A percentile compares a stretch with the other conserved stretches of the same genome.
Conservation (phyloP, 1,140 invertebrate species). For the Drosophila sucinea region DNA sequence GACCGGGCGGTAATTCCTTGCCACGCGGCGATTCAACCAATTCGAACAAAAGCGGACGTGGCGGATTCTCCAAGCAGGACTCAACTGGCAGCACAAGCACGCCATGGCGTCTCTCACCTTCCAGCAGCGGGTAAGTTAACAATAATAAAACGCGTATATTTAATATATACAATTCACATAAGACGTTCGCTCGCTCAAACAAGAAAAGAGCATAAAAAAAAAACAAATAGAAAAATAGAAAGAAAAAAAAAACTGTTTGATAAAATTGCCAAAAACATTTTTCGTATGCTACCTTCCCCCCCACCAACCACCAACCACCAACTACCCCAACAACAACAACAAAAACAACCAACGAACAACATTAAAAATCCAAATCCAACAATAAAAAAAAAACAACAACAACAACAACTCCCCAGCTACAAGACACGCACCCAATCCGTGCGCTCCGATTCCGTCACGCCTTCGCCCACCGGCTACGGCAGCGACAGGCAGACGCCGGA, state of each 20-base stretch:
- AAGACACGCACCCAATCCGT: slow-evolving; percentile 87
- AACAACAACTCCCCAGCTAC: slow-evolving; percentile 67
- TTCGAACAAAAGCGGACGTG: slow-evolving; percentile 70
- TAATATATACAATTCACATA: slow-evolving; percentile 32
- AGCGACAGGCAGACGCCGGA: slow-evolving; percentile 81
- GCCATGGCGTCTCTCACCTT: slow-evolving; percentile 90
- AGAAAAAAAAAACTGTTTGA: slow-evolving; percentile 42
- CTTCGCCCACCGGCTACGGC: slow-evolving; percentile 87
- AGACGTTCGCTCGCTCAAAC: slow-evolving; percentile 55
- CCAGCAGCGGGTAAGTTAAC: slow-evolving; percentile 90
- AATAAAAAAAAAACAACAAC: slow-evolving; percentile 31
- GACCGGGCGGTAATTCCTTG: slow-evolving; percentile 70
- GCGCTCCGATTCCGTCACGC: slow-evolving; percentile 89
- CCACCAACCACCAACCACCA: slow-evolving; percentile 31
- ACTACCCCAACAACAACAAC: slow-evolving; percentile 51
- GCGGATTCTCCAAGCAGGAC: slow-evolving; percentile 88
- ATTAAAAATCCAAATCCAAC: slow-evolving; percentile 37
- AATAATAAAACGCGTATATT: slow-evolving; percentile 25
- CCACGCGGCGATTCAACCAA: slow-evolving; percentile 84
- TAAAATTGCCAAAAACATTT: slow-evolving; percentile 63
- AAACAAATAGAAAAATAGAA: slow-evolving; percentile 24
- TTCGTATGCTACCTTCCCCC: slow-evolving; percentile 61
- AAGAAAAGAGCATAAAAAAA: slow-evolving; percentile 46
- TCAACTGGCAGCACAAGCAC: slow-evolving; percentile 87
- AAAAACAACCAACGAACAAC: slow-evolving; percentile 48